Percentiles rank a stretch among this genome's conserved stretches.
Conservation (phyloP, 1,140 invertebrate genomes). For the Drosophila virilis region DNA sequence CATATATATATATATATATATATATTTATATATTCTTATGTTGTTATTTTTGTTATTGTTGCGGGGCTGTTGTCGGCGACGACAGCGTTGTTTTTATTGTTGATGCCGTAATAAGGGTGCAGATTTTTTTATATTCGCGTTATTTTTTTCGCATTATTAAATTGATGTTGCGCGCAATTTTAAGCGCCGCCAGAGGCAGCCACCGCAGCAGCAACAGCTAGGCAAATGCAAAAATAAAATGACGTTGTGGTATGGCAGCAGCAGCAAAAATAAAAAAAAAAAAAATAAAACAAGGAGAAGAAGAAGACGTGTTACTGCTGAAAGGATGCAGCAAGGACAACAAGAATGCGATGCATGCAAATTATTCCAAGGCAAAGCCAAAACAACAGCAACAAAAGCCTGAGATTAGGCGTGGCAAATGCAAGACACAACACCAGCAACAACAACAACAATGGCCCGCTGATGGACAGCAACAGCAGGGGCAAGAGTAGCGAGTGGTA, state of each 20-base stretch:
- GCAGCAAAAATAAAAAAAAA: not conserved
- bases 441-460: not conserved
- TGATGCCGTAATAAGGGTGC: constrained; percentile 77
- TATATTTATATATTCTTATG: constrained; percentile 15
- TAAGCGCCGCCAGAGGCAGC: constrained; percentile 44
- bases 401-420: constrained; percentile 16
- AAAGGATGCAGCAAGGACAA: constrained; percentile 1
- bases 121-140: constrained; percentile 51
- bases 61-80: constrained; percentile 23
- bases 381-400: not conserved
- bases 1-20: constrained; percentile 6
- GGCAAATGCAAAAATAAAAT: constrained; percentile 61
- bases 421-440: constrained; percentile 17
- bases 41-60: constrained; percentile 39
- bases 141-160: constrained; percentile 47
- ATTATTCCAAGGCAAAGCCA: constrained; percentile 27
- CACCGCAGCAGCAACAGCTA: constrained; percentile 17
- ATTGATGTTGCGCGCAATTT: constrained; percentile 77
- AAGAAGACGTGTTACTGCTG: not conserved
- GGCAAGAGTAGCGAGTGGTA: no score
- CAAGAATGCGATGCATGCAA: constrained; percentile 38
- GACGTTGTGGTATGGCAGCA: constrained; percentile 12
- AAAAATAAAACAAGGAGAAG: not conserved
- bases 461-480: constrained; percentile 14
- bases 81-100: constrained; percentile 70